Conservation (phyloP, 2,113 vertebrate genomes). For the Lontra canadensis region DNA sequence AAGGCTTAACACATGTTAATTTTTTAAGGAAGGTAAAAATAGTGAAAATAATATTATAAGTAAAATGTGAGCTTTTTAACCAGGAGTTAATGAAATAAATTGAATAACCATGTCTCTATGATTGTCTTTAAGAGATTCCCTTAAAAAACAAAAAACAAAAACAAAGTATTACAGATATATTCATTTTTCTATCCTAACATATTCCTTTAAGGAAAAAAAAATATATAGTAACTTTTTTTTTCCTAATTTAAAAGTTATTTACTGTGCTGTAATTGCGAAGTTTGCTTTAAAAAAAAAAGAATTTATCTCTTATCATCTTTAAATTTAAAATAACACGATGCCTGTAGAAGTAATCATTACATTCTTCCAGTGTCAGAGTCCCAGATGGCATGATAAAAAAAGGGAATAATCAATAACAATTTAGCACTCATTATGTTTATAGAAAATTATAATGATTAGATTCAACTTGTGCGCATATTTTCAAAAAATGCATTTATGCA, state of each 20-base stretch:
- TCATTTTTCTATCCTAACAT: background rate
- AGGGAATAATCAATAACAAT: slow-evolving; percentile 51
- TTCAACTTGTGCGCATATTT: slow-evolving; percentile 62
- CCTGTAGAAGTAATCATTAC: background rate
- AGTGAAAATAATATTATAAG: background rate
- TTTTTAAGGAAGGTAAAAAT: background rate
- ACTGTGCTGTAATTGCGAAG: background rate
- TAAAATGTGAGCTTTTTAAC: background rate
- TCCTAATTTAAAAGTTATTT: slow-evolving; percentile 55
- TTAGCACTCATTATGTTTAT: slow-evolving; percentile 47
- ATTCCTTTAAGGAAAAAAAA: slow-evolving; percentile 2
- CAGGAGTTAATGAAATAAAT: slow-evolving; percentile 34
- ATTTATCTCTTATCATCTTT: background rate
- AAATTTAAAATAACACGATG: slow-evolving; percentile 52
- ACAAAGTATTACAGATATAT: background rate
- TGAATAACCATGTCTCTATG: background rate
- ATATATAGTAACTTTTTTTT: background rate
- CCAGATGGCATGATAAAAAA: slow-evolving; percentile 44
- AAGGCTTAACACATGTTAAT: background rate
- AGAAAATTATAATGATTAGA: slow-evolving; percentile 56
- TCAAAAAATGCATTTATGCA: slow-evolving; percentile 54
- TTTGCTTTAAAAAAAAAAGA: slow-evolving; percentile 14
- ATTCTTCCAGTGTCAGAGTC: slow-evolving; percentile 25
- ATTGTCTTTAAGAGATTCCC: background rate
- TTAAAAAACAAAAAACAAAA: background rate